These are phyloP conservation scores for Anthopleura xanthogrammica DNA, from an alignment of 92 coral and sea anemone species.

Conservation along the genomic window DNA sequence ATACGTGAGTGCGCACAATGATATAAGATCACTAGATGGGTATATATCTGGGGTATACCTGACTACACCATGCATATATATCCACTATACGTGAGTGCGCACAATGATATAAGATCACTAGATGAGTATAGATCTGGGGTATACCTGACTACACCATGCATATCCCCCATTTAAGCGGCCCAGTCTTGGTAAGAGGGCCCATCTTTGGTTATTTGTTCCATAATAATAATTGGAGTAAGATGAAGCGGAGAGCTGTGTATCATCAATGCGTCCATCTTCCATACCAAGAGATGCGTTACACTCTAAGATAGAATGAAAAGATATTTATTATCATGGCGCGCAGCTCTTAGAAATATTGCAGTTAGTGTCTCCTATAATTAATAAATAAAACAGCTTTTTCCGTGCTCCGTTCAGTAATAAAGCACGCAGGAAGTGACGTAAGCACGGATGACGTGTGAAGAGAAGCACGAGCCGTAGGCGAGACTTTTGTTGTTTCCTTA, in stretches of 20 bases:
- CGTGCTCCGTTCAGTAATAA: no score
- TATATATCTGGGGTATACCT: background rate
- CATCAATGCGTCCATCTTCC: constrained; percentile 65
- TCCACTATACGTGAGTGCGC: background rate
- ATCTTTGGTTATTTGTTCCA: constrained; percentile 28
- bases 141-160: constrained; percentile 83
- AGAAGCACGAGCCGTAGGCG: no score
- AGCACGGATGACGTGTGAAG: no score
- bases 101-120: background rate
- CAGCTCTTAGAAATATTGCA: no score
- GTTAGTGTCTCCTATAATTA: background rate
- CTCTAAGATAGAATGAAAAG: constrained; percentile 27
- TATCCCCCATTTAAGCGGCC: constrained; percentile 57
- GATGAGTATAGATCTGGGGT: background rate
- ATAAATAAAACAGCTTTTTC: no score
- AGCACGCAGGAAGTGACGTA: no score
- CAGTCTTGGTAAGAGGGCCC: constrained; percentile 37
- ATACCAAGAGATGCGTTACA: constrained; percentile 78
- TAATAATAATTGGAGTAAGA: constrained; percentile 34
- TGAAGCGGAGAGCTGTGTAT: constrained; percentile 71
- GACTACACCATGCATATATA: constrained; percentile 6
- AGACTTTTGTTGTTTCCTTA: no score
- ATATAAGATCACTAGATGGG: background rate
- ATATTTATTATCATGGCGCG: background rate
- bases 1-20: background rate